Evolutionary conservation across 2,797 vertebrate genomes (phyloP).

Genomic region (Sphenodon punctatus): DNA sequence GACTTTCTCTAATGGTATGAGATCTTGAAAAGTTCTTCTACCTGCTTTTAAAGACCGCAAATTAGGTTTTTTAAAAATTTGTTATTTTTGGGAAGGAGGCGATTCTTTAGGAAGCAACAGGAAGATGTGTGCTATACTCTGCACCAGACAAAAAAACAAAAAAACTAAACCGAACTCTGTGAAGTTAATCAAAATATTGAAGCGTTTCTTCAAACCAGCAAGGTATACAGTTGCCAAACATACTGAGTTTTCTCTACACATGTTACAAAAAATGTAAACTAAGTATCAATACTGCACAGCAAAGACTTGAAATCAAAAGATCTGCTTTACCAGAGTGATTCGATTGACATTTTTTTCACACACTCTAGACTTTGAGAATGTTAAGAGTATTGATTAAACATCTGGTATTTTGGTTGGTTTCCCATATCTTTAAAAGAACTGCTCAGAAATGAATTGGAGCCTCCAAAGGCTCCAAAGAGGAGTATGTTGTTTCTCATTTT

Average conservation of each 20-base stretch:
- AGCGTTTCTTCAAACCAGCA: background rate
- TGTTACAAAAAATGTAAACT: slow-evolving; percentile 40
- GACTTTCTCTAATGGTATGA: background rate
- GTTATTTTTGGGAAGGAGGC: background rate
- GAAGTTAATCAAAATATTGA: background rate
- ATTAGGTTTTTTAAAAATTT: background rate
- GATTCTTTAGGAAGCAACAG: background rate
- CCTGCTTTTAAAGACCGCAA: background rate
- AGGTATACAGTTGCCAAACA: slow-evolving; percentile 36
- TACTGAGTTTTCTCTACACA: slow-evolving; percentile 34
- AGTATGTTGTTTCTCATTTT: slow-evolving; percentile 46
- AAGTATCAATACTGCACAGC: slow-evolving; percentile 41
- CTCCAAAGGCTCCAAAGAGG: slow-evolving; percentile 60
- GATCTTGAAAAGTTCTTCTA: background rate
- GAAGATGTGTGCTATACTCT: background rate
- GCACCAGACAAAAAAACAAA: background rate
- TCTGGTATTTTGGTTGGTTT: slow-evolving; percentile 71
- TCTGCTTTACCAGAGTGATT: slow-evolving; percentile 41
- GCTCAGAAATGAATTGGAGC: slow-evolving; percentile 63
- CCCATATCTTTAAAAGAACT: slow-evolving; percentile 68
- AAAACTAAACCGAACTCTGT: too few relatives aligned
- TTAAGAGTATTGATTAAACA: slow-evolving; percentile 72
- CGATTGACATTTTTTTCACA: slow-evolving; percentile 59
- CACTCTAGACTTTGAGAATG: slow-evolving; percentile 68
- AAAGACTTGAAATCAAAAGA: slow-evolving; percentile 60